These are phyloP conservation scores for Pampusana beccarii DNA, from an alignment of 2,113 vertebrate species.

Conservation along the genomic window DNA sequence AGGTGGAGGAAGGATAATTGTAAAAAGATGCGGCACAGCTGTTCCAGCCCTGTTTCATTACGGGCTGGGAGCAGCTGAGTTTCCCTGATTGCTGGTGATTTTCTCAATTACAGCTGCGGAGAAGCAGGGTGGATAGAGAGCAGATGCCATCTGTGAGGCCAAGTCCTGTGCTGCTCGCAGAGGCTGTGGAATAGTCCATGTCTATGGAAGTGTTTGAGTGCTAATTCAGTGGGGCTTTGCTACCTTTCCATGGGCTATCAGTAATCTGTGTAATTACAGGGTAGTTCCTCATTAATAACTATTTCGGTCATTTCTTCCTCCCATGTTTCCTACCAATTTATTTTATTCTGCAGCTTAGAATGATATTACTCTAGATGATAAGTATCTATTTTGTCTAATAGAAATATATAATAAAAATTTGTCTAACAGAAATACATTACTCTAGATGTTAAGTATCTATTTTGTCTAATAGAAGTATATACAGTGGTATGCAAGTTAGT, in stretches of 20 bases:
- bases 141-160: background rate
- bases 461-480: too few species aligned
- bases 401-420: background rate
- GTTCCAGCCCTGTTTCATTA: constrained; percentile 41
- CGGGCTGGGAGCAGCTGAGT: constrained; percentile 41
- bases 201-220: background rate
- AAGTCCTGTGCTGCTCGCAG: background rate
- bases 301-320: background rate
- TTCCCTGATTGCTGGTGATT: constrained; percentile 49
- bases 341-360: background rate
- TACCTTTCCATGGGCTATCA: background rate
- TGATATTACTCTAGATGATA: background rate
- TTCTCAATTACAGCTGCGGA: constrained; percentile 15
- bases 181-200: background rate
- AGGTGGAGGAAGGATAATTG: constrained; percentile 55
- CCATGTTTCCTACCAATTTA: background rate
- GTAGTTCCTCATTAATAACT: constrained; percentile 30
- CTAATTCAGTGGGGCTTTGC: background rate
- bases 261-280: constrained; percentile 33
- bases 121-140: background rate
- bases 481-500: background rate
- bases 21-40: constrained; percentile 48
- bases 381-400: background rate
- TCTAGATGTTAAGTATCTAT: background rate
- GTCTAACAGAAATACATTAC: background rate